Evolutionary conservation across 2,113 vertebrate species (phyloP).

Genomic region (Ageneiosus marmoratus): DNA sequence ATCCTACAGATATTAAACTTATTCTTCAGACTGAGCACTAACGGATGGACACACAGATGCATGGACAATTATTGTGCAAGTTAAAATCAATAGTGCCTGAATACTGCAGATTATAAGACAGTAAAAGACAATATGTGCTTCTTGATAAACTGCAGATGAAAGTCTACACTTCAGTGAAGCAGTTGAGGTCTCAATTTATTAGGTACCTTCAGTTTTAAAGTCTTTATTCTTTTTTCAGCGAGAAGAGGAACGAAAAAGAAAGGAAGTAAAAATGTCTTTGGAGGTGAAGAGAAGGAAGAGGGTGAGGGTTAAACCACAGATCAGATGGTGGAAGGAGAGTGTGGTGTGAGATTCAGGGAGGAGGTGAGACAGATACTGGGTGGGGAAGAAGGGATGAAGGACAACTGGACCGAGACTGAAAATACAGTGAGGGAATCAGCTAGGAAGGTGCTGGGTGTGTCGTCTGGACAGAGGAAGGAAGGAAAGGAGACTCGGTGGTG

Average conservation of each 20-base stretch:
- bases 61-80: conserved; percentile 1
- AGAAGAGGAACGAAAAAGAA: neutral
- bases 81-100: neutral
- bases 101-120: neutral
- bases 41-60: neutral
- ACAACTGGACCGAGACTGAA: too few species aligned
- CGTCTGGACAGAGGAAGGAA: too few species aligned
- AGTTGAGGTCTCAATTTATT: neutral
- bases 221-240: neutral
- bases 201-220: neutral
- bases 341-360: too few species aligned
- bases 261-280: too few species aligned
- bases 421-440: too few species aligned
- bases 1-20: neutral
- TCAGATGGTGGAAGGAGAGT: too few species aligned
- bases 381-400: too few species aligned
- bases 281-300: too few species aligned
- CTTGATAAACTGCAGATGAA: neutral
- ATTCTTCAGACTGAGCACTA: neutral
- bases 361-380: too few species aligned
- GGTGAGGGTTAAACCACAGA: too few species aligned
- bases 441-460: too few species aligned
- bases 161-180: neutral
- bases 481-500: too few species aligned
- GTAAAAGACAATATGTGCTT: neutral